Conservation (phyloP, 92 coral and sea anemone species). For the Epizoanthus illoricatus region DNA sequence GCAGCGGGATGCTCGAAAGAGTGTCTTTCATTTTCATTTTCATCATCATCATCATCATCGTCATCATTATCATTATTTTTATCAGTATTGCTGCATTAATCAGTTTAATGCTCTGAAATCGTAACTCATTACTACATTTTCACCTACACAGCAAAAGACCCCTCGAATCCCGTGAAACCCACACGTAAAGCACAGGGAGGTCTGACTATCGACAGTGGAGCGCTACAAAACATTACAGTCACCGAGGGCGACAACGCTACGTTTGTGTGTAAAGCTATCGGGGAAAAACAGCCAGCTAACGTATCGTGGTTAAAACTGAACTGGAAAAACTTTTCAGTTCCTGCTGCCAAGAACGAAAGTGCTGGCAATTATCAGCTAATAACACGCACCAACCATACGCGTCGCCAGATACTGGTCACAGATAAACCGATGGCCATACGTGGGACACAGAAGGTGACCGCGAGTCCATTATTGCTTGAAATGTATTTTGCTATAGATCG, state of each 20-base stretch:
- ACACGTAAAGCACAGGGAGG: background rate
- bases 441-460: slow-evolving; percentile 19
- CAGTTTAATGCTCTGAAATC: no score
- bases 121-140: no score
- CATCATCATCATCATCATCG: no score
- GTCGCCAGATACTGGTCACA: slow-evolving; percentile 14
- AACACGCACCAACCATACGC: slow-evolving; percentile 22
- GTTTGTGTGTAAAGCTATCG: slow-evolving; percentile 34
- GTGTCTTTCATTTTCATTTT: no score
- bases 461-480: background rate
- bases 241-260: slow-evolving; percentile 31
- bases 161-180: background rate
- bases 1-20: no score
- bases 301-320: slow-evolving; percentile 29
- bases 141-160: no score
- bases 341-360: background rate
- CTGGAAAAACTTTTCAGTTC: slow-evolving; percentile 14
- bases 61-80: no score
- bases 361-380: slow-evolving; percentile 10
- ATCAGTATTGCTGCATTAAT: no score
- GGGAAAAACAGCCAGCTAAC: slow-evolving; percentile 5
- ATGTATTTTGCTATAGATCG: background rate
- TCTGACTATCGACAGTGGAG: background rate
- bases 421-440: slow-evolving; percentile 20
- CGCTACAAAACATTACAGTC: slow-evolving; percentile 8